Evolutionary conservation across 2,888 invertebrate species (phyloP).

Genomic region (Phanerotoma sp.): DNA sequence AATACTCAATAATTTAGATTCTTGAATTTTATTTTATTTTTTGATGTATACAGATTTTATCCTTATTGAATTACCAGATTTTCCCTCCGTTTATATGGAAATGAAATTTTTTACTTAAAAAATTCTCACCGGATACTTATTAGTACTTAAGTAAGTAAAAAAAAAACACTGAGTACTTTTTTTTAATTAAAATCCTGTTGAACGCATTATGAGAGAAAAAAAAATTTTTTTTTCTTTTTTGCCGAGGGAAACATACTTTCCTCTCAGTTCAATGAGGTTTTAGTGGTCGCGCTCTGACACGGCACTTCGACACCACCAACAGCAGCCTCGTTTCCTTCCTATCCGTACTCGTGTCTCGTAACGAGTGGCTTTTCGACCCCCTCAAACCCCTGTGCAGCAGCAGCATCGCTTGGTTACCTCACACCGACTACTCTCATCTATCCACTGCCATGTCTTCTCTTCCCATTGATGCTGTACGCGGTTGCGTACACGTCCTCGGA

Average conservation of each 20-base stretch:
- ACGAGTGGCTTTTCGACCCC: conserved; percentile 22
- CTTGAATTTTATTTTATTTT: background rate
- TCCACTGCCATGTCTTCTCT: conserved; percentile 14
- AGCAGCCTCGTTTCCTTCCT: conserved; percentile 18
- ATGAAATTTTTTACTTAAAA: background rate
- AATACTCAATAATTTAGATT: no score
- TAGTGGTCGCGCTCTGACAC: conserved; percentile 26
- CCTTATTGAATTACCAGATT: no score
- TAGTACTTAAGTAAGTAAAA: background rate
- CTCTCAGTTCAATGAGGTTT: conserved; percentile 28
- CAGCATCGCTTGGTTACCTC: conserved; percentile 14
- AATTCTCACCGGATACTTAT: background rate
- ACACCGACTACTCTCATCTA: conserved; percentile 13
- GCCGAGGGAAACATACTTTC: conserved; percentile 1
- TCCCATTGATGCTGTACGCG: conserved; percentile 17
- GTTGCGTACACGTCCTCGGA: conserved; percentile 22
- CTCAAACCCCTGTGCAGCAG: conserved; percentile 5
- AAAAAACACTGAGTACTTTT: conserved; percentile 8
- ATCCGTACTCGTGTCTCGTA: conserved; percentile 21
- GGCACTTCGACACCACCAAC: conserved; percentile 25
- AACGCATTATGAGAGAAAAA: background rate
- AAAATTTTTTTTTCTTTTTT: background rate
- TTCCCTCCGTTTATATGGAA: background rate
- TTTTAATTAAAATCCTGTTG: conserved; percentile 6
- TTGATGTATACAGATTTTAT: background rate